A percentile compares a stretch with the other conserved stretches of the same genome.
Evolutionary conservation across 2,888 invertebrate genomes (phyloP).

Genomic region (Onthophagus sagittarius): DNA sequence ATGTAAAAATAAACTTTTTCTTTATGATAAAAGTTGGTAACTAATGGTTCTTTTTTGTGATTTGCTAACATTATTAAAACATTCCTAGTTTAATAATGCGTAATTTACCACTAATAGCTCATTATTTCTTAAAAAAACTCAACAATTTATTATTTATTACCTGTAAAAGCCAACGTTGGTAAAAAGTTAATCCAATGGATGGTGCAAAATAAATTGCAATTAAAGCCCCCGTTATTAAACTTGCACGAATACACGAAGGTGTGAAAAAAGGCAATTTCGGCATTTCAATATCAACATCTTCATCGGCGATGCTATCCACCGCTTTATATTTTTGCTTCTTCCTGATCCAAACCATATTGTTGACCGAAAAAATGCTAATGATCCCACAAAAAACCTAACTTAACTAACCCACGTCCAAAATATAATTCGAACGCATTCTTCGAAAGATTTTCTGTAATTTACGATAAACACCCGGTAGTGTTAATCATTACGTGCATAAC

Average conservation of each 20-base stretch:
- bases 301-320: constrained; percentile 34
- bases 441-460: neutral
- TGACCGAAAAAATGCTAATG: constrained; percentile 16
- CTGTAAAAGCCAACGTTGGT: constrained; percentile 89
- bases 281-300: constrained; percentile 33
- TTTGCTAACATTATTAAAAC: neutral
- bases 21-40: neutral
- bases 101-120: neutral
- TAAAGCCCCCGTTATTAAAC: constrained; percentile 49
- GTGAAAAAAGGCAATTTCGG: constrained; percentile 39
- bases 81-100: neutral
- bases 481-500: neutral
- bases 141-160: constrained; percentile 50
- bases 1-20: neutral
- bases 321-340: constrained; percentile 37
- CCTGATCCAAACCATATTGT: constrained; percentile 35
- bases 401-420: neutral
- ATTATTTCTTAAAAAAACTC: constrained; percentile 30
- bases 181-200: constrained; percentile 95
- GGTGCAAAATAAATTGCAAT: constrained; percentile 83
- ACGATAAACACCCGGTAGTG: neutral
- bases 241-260: constrained; percentile 42
- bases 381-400: neutral
- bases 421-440: neutral
- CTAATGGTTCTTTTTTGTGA: neutral